Evolutionary conservation across 2,797 vertebrate genomes (phyloP), one percentile per base, ranked within the genome.

Genomic region (Agapornis canus): DNA sequence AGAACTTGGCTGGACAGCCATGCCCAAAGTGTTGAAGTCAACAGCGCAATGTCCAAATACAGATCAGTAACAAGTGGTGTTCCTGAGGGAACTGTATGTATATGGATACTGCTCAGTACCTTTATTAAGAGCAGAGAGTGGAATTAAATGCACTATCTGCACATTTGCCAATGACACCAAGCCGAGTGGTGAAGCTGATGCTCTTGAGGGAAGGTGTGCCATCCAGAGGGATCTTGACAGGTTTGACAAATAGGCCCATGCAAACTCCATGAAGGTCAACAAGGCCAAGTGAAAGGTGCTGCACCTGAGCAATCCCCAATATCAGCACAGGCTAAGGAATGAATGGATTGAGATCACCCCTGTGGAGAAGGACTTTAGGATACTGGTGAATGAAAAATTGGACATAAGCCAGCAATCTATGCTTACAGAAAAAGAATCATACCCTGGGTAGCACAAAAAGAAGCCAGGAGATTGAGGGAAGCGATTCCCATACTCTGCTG

Each of bases 361-460:
- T 45, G 21, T 22, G 21, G 52, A 81, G 12, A 37, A n/a, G 20
- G 27, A 60, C 47, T 20, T 35, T 13, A 35, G 6, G n/a, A 76
- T 1, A 49, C 11, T 1, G 10, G 42, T 72, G 37, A 72, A 76
- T 7, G 32, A 47, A 63, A 57, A 64, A 39, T 10, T 29, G 6
- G 10, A 56, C 17, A 15, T 8, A 2, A 81, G 26, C 23, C 42
- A 12, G 12, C 26, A 51, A 3, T 8, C 2, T 12, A 19, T 11
- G 3, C 29, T 71, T 23, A 23, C 6, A 80, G 20, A 81, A 57
- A 17, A 12, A 10, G 11, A 47, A 9, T 1, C 0, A 0, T 35
- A 59, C 13, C 18, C 31, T 32, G 48, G 22, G 15, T 15, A 39
- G 13, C 15, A 31, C 19, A 8, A 32, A 59, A 63, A 57, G 13